Evolutionary conservation across 92 coral and sea anemone species (phyloP), one percentile per base, ranked within the genome.

Genomic region (Anthopleura xanthogrammica): DNA sequence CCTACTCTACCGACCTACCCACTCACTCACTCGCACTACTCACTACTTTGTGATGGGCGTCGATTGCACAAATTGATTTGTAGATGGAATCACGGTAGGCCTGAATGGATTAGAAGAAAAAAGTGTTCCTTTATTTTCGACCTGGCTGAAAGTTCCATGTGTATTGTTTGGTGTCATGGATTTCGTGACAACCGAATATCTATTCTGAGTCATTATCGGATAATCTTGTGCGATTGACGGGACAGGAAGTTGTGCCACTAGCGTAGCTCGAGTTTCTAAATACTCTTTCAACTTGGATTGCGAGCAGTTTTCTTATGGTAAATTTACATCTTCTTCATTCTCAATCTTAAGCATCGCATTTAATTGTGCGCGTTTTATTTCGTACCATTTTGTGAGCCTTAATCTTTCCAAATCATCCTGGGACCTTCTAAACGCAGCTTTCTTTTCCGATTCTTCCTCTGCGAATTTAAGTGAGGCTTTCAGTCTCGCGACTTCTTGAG

Each of bases 261-360:
- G 55, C 70, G 55, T 56, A 16, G 17, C 48, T 41, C 55, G 82
- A 24, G 72, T 78, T 78, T 55, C 80, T 43, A 77, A 20, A 50
- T 77, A 77, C 55, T 77, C 82, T 71, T 36, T 56, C 19, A 78
- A 57, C 20, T 60, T 56, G 7, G 70, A 11, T 56, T 78, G 16
- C n/a, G 82, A 52, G 29, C 82, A 78, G 43, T 78, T 78, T 78
- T 78, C 70, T 55, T 60, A 52, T 7, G 82, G 82, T 41, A 54
- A 24, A 3, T 78, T 71, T 29, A 23, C 43, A 16, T 56, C 7
- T 24, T 78, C 82, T 60, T 56, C 82, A 43, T 78, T 56, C n/a
- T 78, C 72, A 3, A 78, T 23, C 42, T 50, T 52, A 29, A 77
- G 80, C 41, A 77, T 77, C 60, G 80, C 80, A 50, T 77, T 77